phyloP scores from a whole-genome alignment of 1,140 invertebrate species.

The Steinernema feltiae region DNA sequence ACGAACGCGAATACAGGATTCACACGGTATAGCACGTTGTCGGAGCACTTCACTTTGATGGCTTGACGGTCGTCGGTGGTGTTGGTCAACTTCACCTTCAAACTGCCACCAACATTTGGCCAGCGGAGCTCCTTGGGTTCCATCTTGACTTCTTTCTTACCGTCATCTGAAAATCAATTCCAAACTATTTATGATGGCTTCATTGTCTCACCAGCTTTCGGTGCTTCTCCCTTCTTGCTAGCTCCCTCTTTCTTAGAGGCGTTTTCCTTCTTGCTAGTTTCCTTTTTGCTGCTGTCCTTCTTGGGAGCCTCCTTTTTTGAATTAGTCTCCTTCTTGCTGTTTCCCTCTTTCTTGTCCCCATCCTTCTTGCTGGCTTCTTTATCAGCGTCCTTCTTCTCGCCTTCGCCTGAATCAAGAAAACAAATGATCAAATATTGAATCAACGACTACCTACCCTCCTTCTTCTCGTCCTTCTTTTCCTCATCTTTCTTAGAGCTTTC shows the following conservation, averaged over 20 bases:
- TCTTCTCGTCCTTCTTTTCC: background rate
- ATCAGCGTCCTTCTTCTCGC: background rate
- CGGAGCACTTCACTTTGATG: conserved; percentile 30
- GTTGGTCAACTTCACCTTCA: conserved; percentile 30
- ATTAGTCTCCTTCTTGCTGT: background rate
- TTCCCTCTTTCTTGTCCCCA: background rate
- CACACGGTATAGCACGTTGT: conserved; percentile 28
- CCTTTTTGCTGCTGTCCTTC: background rate
- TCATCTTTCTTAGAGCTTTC: background rate
- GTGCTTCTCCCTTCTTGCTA: background rate
- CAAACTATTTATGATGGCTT: background rate
- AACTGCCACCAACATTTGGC: background rate
- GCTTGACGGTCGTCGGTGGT: conserved; percentile 24
- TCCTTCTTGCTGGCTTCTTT: background rate
- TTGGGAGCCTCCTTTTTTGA: background rate
- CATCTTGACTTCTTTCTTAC: background rate
- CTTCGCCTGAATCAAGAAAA: no score
- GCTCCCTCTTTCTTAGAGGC: background rate
- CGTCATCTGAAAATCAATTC: background rate
- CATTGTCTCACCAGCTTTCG: background rate
- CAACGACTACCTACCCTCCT: background rate
- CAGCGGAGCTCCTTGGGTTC: background rate
- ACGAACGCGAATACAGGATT: conserved; percentile 28
- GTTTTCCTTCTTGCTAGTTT: conserved; percentile 1
- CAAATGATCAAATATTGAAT: no score